Evolutionary conservation across 2,797 vertebrate species (phyloP).

Genomic region (Tamandua tetradactyla): DNA sequence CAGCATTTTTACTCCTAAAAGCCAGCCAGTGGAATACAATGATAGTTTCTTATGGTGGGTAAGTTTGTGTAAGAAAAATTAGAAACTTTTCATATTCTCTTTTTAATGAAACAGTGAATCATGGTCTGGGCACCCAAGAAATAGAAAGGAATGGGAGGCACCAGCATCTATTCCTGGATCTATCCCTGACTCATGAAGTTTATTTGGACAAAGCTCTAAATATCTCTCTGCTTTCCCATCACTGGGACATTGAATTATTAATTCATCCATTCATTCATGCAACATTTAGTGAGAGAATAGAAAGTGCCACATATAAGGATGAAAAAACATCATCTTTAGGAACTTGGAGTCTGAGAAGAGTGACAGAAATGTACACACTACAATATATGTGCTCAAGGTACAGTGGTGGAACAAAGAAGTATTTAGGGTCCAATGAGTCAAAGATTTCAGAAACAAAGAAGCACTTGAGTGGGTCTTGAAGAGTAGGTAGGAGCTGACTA

Average conservation of each 20-base stretch:
- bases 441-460: neutral
- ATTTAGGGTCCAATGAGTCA: neutral
- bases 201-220: conserved; percentile 53
- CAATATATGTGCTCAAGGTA: neutral
- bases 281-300: neutral
- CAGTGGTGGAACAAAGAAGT: neutral
- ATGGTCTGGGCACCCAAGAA: conserved; percentile 38
- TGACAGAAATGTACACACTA: neutral
- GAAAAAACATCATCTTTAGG: neutral
- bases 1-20: conserved; percentile 63
- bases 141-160: neutral
- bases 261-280: neutral
- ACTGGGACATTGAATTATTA: neutral
- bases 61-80: conserved; percentile 48
- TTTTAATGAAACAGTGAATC: conserved; percentile 54
- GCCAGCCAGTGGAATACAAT: conserved; percentile 36
- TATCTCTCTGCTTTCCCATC: conserved; percentile 23
- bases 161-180: conserved; percentile 42
- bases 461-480: neutral
- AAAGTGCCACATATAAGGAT: neutral
- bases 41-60: neutral
- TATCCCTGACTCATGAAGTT: neutral
- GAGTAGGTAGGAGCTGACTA: neutral
- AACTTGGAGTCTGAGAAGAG: neutral
- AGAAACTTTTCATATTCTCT: conserved; percentile 1